phyloP scores from a whole-genome alignment of 2,797 vertebrate genomes.

The Caiman crocodilus region DNA sequence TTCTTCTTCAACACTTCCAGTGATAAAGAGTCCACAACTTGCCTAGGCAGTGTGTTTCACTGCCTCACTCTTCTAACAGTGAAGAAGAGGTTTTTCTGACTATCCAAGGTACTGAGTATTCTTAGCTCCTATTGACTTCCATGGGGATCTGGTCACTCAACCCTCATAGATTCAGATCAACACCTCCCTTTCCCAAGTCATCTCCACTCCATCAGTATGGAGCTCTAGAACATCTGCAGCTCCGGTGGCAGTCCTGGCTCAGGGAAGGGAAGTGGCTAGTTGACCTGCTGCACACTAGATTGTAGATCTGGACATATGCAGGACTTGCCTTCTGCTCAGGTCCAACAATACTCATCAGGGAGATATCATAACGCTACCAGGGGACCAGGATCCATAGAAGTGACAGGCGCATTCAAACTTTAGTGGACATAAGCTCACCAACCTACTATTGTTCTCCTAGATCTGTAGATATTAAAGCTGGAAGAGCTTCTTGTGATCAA shows the following conservation, averaged over 20 bases:
- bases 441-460: neutral
- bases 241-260: neutral
- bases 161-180: neutral
- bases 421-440: neutral
- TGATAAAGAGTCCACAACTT: too few relatives aligned
- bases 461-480: neutral
- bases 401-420: neutral
- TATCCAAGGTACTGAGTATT: neutral
- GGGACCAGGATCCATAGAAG: neutral
- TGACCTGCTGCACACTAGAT: neutral
- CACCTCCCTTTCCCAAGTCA: neutral
- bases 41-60: too few relatives aligned
- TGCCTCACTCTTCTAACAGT: too few relatives aligned
- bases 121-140: accelerated
- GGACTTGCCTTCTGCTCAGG: too few relatives aligned
- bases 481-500: neutral
- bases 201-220: neutral
- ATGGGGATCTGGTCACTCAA: accelerated
- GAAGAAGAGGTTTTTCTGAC: neutral
- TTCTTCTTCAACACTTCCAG: too few relatives aligned
- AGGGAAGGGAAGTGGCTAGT: neutral
- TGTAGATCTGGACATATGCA: too few relatives aligned
- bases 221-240: neutral
- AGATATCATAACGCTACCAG: too few relatives aligned
- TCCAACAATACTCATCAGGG: too few relatives aligned